Conservation (phyloP, 2,888 invertebrate genomes). For the Hartigia nigra region DNA sequence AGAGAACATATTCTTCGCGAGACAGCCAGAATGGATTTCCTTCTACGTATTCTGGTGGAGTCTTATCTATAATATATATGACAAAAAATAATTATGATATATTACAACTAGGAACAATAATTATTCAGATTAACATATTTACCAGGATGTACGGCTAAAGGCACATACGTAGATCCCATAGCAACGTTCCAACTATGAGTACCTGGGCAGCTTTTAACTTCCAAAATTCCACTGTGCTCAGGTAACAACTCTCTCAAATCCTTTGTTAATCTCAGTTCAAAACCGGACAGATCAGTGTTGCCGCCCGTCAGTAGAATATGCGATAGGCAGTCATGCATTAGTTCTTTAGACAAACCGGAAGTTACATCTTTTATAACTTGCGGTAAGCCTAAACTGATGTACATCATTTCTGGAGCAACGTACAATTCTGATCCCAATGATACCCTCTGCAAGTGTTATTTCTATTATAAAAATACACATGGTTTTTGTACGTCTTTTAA, state of each 20-base stretch:
- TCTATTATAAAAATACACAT: conserved; percentile 8
- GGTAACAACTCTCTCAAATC: conserved; percentile 62
- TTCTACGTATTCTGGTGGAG: conserved; percentile 59
- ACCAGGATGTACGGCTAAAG: conserved; percentile 62
- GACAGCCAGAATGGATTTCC: conserved; percentile 65
- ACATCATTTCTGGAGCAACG: conserved; percentile 66
- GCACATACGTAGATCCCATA: conserved; percentile 64
- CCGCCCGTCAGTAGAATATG: conserved; percentile 65
- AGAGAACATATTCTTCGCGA: conserved; percentile 64
- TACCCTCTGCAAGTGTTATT: conserved; percentile 52
- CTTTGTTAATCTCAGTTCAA: conserved; percentile 58
- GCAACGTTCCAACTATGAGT: conserved; percentile 65
- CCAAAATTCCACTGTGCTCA: conserved; percentile 58
- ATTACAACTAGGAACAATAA: neutral
- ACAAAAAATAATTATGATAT: conserved; percentile 1
- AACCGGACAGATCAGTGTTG: conserved; percentile 64
- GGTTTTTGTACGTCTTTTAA: neutral
- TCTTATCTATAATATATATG: conserved; percentile 52
- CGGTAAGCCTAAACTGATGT: conserved; percentile 60
- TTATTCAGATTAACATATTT: conserved; percentile 14
- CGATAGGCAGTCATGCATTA: conserved; percentile 61
- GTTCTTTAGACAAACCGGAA: conserved; percentile 55
- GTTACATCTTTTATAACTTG: conserved; percentile 63
- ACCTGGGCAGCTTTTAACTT: conserved; percentile 61
- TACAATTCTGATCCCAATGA: conserved; percentile 63